Evolutionary conservation across 23 tunicate species (phyloP), one percentile per base, ranked within the genome.

Genomic region (Botrylloides violaceus): DNA sequence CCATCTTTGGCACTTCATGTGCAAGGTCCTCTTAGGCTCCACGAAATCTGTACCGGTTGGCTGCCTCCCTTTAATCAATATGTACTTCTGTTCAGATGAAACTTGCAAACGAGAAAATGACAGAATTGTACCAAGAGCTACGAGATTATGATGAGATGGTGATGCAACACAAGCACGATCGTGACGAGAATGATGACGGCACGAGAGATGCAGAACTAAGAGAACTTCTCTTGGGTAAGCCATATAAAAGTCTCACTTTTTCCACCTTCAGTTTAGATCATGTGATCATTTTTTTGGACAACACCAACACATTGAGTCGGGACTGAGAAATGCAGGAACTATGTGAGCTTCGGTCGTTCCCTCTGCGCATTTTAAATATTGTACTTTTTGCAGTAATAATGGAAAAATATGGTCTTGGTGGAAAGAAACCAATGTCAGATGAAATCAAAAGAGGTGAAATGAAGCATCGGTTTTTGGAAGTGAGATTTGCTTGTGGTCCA

Each of bases 401-500:
- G 82, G 43, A 59, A 29, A 83, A 83, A 77, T 83, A 77, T 77
- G 82, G 90, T 1, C 23, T 83, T 38, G 65, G 60, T 61, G 82
- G 75, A 12, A 66, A 49, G 27, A 43, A 43, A 43, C 53, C 53
- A 7, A 15, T 15, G 15, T 43, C 9, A 7, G 53, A 43, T 15
- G 53, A 15, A 43, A 43, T 9, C 12, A 43, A 43, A 43, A 15
- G 15, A 9, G 53, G 53, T 7, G 12, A 15, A 9, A 43, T 43
- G 53, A 43, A 43, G 53, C 53, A 43, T 43, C 53, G 53, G 53
- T 43, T 43, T 43, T 15, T 43, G 9, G 53, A 43, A 43, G 53
- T 43, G 12, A 4, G 25, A 12, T 64, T 31, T 27, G 12, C 70
- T 22, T 37, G 30, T 64, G 12, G 32, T n/a, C 31, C 25, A 49